Evolutionary conservation across 2,113 vertebrate species (phyloP).

Genomic region (Grammomys dolichurus): DNA sequence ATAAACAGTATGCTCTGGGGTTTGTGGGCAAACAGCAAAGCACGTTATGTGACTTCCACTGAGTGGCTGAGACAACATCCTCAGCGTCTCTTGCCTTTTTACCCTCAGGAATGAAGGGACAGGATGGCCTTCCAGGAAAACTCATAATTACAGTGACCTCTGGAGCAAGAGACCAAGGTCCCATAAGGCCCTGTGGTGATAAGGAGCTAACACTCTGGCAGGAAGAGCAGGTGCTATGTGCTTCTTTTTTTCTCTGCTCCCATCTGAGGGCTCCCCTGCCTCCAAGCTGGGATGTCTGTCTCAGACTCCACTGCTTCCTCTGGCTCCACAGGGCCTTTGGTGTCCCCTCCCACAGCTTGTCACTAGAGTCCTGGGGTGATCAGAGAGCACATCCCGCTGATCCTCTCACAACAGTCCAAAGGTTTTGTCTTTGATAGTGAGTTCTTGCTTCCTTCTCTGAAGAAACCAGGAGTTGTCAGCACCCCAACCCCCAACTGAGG

Average conservation of each 20-base stretch:
- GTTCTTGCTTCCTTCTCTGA: no score
- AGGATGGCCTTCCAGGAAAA: not conserved
- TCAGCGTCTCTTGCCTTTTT: not conserved
- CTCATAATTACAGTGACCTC: not conserved
- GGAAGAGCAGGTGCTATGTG: no score
- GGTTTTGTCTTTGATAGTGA: not conserved
- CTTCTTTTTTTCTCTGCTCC: not conserved
- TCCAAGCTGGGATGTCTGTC: not conserved
- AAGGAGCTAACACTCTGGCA: not conserved
- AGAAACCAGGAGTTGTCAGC: not conserved
- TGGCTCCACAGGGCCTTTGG: not conserved
- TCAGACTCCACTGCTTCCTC: not conserved
- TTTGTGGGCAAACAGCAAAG: not conserved
- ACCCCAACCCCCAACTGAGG: not conserved
- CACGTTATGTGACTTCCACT: not conserved
- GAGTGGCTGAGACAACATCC: not conserved
- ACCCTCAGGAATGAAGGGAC: not conserved
- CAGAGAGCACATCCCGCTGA: not conserved
- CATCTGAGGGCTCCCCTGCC: not conserved
- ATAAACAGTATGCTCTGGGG: accelerated
- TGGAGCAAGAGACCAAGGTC: not conserved
- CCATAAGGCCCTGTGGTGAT: not conserved
- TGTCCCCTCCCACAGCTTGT: not conserved
- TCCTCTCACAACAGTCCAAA: not conserved
- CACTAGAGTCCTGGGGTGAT: not conserved